A percentile compares a stretch with the other conserved stretches of the same genome.
These are phyloP conservation scores for Drosophila demipolita DNA, from an alignment of 2,888 invertebrate genomes.

Conservation along the genomic window DNA sequence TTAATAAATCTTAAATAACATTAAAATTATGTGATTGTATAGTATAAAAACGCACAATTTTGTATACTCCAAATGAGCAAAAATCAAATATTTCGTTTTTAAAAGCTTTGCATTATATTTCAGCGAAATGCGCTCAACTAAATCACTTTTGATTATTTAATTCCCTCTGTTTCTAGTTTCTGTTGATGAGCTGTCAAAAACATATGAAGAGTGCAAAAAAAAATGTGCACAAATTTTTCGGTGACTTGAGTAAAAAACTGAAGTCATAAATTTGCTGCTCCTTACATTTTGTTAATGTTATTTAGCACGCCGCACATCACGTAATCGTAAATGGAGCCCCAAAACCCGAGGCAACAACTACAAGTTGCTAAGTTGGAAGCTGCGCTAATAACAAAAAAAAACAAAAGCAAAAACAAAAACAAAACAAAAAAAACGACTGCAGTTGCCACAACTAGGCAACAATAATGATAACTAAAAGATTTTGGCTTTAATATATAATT, in stretches of 20 bases:
- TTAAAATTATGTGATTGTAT: neutral
- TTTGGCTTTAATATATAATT: slow-evolving; percentile 45
- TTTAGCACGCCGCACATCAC: slow-evolving; percentile 63
- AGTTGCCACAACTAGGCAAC: slow-evolving; percentile 20
- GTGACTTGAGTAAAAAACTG: slow-evolving; percentile 30
- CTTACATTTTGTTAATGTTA: slow-evolving; percentile 60
- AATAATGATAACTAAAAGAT: slow-evolving; percentile 40
- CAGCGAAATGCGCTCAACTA: slow-evolving; percentile 4
- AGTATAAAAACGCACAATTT: neutral
- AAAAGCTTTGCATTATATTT: neutral
- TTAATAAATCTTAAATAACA: slow-evolving; percentile 3
- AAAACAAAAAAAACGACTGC: slow-evolving; percentile 9
- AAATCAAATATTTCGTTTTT: neutral
- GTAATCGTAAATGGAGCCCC: slow-evolving; percentile 60
- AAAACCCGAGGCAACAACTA: neutral
- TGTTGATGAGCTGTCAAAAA: slow-evolving; percentile 47
- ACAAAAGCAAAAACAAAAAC: neutral
- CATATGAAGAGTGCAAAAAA: slow-evolving; percentile 18
- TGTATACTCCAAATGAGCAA: neutral
- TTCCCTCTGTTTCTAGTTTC: slow-evolving; percentile 5
- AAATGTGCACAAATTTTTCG: slow-evolving; percentile 44
- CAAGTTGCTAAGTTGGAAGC: slow-evolving; percentile 36
- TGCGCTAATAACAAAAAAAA: slow-evolving; percentile 48
- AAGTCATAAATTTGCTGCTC: slow-evolving; percentile 58
- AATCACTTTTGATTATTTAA: slow-evolving; percentile 27